Evolutionary conservation across 2,113 vertebrate species (phyloP).

Genomic region (Elachura formosa): DNA sequence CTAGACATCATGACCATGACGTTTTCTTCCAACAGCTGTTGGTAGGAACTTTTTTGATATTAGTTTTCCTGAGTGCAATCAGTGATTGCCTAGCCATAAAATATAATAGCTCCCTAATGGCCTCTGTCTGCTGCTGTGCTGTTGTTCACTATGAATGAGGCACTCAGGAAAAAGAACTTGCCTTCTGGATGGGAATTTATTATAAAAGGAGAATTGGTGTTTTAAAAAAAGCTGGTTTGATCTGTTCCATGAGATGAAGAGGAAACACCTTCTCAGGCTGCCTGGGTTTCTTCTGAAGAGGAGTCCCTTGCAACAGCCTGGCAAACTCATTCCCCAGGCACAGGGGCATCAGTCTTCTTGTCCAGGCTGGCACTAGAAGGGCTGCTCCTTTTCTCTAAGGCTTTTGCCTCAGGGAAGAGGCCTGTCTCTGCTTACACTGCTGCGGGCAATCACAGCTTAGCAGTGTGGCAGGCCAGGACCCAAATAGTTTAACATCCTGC

Average conservation of each 20-base stretch:
- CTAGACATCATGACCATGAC: not conserved
- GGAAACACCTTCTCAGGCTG: not conserved
- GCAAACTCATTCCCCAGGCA: not conserved
- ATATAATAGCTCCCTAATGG: not conserved
- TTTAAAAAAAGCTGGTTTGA: not conserved
- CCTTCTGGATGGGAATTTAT: not conserved
- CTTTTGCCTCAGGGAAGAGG: not conserved
- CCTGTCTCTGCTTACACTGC: not conserved
- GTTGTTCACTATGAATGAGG: not conserved
- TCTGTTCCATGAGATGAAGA: not conserved
- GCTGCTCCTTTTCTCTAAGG: not conserved
- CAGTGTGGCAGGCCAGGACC: not conserved
- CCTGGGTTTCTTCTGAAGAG: not conserved
- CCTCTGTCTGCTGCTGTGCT: not conserved
- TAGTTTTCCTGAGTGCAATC: not conserved
- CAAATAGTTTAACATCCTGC: not conserved
- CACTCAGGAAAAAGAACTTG: not conserved
- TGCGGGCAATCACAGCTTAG: not conserved
- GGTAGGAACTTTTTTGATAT: not conserved
- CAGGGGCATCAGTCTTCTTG: fast-evolving
- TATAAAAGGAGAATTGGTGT: not conserved
- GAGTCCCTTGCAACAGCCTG: not conserved
- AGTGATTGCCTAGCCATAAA: not conserved
- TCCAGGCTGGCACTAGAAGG: not conserved
- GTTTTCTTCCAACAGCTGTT: not conserved